Conservation (phyloP, 2,113 vertebrate genomes). For the Hyperoodon ampullatus region DNA sequence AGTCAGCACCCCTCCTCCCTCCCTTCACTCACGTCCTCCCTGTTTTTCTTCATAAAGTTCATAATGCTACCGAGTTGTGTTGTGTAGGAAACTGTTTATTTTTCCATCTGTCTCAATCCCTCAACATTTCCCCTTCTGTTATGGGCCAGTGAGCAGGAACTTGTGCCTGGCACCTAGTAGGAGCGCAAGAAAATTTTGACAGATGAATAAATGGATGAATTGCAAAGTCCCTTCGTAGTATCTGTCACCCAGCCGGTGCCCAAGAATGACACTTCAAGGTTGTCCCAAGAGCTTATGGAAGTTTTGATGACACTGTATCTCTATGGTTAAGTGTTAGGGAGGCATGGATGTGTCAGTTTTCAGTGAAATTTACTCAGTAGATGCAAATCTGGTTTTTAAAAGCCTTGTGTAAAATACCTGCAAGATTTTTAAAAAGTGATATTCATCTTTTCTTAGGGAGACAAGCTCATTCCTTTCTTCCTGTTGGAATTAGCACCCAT, state of each 20-base stretch:
- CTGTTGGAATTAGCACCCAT: neutral
- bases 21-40: neutral
- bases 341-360: neutral
- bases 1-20: neutral
- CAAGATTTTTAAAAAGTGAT: neutral
- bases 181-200: neutral
- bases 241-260: neutral
- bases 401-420: neutral
- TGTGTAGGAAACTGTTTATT: neutral
- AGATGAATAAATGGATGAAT: neutral
- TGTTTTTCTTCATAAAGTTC: neutral
- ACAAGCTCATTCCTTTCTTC: neutral
- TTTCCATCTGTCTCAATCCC: neutral
- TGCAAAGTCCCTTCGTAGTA: neutral
- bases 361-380: neutral
- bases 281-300: neutral
- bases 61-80: too few species aligned
- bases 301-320: neutral
- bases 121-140: neutral
- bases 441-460: neutral
- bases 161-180: neutral
- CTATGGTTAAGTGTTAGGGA: neutral
- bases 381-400: neutral
- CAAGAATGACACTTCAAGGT: neutral
- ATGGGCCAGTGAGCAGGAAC: neutral